Conservation (phyloP, 2,888 invertebrate species). For the Cosmia pyralina region DNA sequence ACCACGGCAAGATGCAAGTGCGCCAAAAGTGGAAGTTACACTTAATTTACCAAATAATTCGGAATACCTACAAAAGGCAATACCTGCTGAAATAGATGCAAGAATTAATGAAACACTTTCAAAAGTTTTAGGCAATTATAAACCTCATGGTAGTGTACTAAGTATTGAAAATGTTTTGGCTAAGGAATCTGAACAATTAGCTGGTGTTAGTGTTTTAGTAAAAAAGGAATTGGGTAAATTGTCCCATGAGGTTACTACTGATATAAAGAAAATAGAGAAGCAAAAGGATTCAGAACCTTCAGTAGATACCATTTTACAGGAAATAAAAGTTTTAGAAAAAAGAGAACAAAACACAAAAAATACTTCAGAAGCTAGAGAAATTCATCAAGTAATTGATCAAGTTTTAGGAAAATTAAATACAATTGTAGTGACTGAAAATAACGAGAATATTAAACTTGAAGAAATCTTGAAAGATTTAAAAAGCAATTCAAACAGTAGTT, state of each 20-base stretch:
- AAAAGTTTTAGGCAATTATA: slow-evolving; percentile 39
- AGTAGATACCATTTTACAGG: slow-evolving; percentile 71
- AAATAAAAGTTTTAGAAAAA: slow-evolving; percentile 74
- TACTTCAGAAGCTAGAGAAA: slow-evolving; percentile 70
- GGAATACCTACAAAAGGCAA: slow-evolving; percentile 40
- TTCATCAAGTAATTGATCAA: slow-evolving; percentile 72
- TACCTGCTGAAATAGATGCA: slow-evolving; percentile 54
- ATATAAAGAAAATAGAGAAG: slow-evolving; percentile 63
- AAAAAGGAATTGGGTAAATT: slow-evolving; percentile 75
- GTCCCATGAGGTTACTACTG: slow-evolving; percentile 69
- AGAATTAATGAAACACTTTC: slow-evolving; percentile 63
- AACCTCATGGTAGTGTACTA: slow-evolving; percentile 61
- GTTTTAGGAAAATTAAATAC: slow-evolving; percentile 63
- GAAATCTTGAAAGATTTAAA: slow-evolving; percentile 69
- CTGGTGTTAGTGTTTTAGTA: slow-evolving; percentile 73
- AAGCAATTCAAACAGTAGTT: slow-evolving; percentile 61
- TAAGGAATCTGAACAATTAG: slow-evolving; percentile 73
- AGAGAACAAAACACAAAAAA: slow-evolving; percentile 71
- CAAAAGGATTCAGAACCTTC: slow-evolving; percentile 63
- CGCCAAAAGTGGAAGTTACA: slow-evolving; percentile 39
- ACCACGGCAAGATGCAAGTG: slow-evolving; percentile 15
- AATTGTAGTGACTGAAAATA: slow-evolving; percentile 63
- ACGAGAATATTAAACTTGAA: slow-evolving; percentile 71
- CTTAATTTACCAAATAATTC: slow-evolving; percentile 40
- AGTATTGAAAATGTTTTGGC: slow-evolving; percentile 68